Evolutionary conservation across 2,797 vertebrate species (phyloP).

Genomic region (Sebastiscus tertius): DNA sequence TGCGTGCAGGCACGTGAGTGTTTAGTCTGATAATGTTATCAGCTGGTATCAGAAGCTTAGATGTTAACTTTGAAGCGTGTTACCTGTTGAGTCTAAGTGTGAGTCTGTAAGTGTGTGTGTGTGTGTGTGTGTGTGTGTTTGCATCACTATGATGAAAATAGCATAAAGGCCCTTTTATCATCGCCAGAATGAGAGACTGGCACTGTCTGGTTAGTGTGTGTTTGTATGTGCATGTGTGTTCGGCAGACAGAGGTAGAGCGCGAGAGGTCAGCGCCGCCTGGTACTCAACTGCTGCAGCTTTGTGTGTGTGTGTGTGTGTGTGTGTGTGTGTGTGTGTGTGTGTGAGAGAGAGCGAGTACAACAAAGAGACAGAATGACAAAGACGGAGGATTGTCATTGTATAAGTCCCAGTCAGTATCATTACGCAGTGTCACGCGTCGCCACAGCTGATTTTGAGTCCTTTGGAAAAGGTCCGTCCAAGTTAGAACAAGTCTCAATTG

Average conservation of each 20-base stretch:
- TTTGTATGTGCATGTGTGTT: slow-evolving; percentile 42
- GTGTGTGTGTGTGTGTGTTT: background rate
- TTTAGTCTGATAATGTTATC: slow-evolving; percentile 13
- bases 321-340: slow-evolving; percentile 12
- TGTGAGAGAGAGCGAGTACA: background rate
- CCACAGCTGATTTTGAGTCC: slow-evolving; percentile 18
- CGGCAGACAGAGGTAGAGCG: slow-evolving; percentile 50
- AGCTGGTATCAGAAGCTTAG: slow-evolving; percentile 10
- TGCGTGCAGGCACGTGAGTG: background rate
- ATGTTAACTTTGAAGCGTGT: slow-evolving; percentile 33
- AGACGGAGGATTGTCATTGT: slow-evolving; percentile 19
- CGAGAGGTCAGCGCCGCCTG: slow-evolving; percentile 66
- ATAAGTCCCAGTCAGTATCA: background rate
- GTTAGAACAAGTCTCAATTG: background rate
- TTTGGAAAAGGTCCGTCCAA: slow-evolving; percentile 10
- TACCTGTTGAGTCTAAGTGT: slow-evolving; percentile 14
- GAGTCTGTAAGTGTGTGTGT: background rate
- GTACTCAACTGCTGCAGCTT: slow-evolving; percentile 58
- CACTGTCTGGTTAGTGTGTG: slow-evolving; percentile 51
- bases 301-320: slow-evolving; percentile 6
- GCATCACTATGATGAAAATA: slow-evolving; percentile 1
- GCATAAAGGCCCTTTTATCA: slow-evolving; percentile 62
- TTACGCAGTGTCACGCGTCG: slow-evolving; percentile 4
- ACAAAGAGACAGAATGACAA: slow-evolving; percentile 32
- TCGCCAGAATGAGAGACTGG: slow-evolving; percentile 55